Evolutionary conservation across 2,888 invertebrate genomes (phyloP), one percentile per base, ranked within the genome.

Genomic region (Eugnorisma glareosa): DNA sequence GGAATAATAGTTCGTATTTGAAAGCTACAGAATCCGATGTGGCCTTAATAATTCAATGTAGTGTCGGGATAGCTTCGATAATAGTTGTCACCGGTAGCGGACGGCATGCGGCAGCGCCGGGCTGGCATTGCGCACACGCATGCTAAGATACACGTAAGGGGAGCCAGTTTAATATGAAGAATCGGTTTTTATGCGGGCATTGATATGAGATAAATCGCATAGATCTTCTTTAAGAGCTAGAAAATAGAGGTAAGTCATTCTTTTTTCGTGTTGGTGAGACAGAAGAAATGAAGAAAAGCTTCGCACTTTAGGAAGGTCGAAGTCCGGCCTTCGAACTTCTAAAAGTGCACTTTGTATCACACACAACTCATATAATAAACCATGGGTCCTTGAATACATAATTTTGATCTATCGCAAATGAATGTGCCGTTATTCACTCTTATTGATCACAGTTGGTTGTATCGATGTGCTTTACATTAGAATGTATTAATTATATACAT

Each of bases 1-100:
- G 24, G 5, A 61, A 61, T 54, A 48, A 37, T 57, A 61, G 28
- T n/a, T 51, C 8, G 10, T 37, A 76, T 76, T 67, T 43, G 57
- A 78, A 83, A 70, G 64, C 48, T 21, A 37, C 61, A 73, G 43
- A 48, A 43, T 67, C 35, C 40, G 61, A 74, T 80, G 81, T 79
- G 77, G 72, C 86, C 82, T 86, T 88, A 84, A 87, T 87, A 86
- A 75, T 79, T 88, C 77, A 73, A 54, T 74, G 57, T 71, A 79
- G 73, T 80, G 84, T 84, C 86, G 71, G 73, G 73, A 57, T 77
- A 57, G 73, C 76, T 69, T 76, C 75, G 82, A 80, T 84, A 86
- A 83, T 81, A 82, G 83, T 89, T 88, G 86, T 84, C 83, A 84
- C 69, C 85, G 84, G 90, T 87, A 87, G 86, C 86, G 85, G 83